Evolutionary conservation across 1,140 invertebrate genomes (phyloP).

Genomic region (Agrilus planipennis): DNA sequence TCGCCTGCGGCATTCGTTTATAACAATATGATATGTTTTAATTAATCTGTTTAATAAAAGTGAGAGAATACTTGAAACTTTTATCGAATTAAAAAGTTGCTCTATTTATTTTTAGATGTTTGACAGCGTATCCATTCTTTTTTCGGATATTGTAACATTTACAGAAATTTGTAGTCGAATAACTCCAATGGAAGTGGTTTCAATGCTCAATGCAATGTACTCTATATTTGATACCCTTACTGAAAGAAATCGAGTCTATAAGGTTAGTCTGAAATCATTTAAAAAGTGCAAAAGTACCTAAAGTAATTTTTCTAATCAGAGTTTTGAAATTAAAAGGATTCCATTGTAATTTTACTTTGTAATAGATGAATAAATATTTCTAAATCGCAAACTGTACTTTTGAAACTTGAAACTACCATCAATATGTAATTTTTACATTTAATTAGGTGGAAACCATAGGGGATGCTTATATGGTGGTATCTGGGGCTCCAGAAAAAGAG

Average conservation of each 20-base stretch:
- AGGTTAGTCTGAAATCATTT: constrained; percentile 47
- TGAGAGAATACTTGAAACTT: not conserved
- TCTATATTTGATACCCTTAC: constrained; percentile 85
- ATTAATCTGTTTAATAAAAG: not conserved
- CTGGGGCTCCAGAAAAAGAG: constrained; percentile 83
- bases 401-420: too few relatives aligned
- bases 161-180: constrained; percentile 92
- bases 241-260: constrained; percentile 86
- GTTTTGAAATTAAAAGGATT: too few relatives aligned
- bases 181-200: constrained; percentile 91
- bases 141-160: constrained; percentile 94
- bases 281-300: not conserved
- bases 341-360: too few relatives aligned
- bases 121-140: constrained; percentile 87
- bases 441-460: constrained; percentile 96
- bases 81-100: not conserved
- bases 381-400: too few relatives aligned
- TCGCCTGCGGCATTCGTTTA: too few relatives aligned
- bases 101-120: constrained; percentile 62
- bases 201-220: constrained; percentile 94
- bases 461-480: constrained; percentile 95
- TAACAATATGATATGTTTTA: not conserved
- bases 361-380: too few relatives aligned
- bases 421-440: too few relatives aligned
- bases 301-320: too few relatives aligned